Evolutionary conservation across 2,888 invertebrate genomes (phyloP), one percentile per base, ranked within the genome.

Genomic region (Drosophila sordidula): DNA sequence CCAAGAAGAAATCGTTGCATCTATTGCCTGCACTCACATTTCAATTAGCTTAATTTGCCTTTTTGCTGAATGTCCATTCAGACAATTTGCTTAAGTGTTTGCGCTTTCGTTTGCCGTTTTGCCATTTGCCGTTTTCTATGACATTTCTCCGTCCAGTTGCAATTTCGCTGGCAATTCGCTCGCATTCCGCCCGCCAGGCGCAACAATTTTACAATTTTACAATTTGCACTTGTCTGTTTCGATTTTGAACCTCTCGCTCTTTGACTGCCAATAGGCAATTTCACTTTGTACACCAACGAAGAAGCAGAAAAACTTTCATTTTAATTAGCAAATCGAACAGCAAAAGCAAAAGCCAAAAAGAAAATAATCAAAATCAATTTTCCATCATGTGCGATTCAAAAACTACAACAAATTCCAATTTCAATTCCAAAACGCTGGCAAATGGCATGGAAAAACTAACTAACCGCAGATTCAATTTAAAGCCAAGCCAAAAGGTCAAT

Each of bases 381-480:
- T 57, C 62, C 58, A 72, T 76, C 72, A 76, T 61, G 55, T 59
- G 54, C 62, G 62, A 34, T 44, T 51, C 11, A 18, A 50, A 70
- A 65, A 54, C 47, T 34, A 16, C 18, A 55, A 55, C 4, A 34
- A 69, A 54, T 59, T 66, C 39, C 54, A 75, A 74, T 56, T 47
- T 52, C 59, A 65, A 51, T 38, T 42, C 36, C 18, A 9, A 57
- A 45, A 63, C 42, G 42, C 46, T 55, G 67, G 47, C 57, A 61
- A 73, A 70, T 70, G 64, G 57, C 52, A 42, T 12, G 75, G 58
- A 67, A 71, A 62, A 76, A 51, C 38, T 29, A 80, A 68, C 68
- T 62, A 69, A 87, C 88, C 83, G 83, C 83, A 87, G 63, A 82
- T 75, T 84, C 80, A 84, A 84, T 84, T 84, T 85, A 70, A 67